These are phyloP conservation scores for Pterostichus niger DNA, from an alignment of 2,888 invertebrate genomes.

Conservation along the genomic window DNA sequence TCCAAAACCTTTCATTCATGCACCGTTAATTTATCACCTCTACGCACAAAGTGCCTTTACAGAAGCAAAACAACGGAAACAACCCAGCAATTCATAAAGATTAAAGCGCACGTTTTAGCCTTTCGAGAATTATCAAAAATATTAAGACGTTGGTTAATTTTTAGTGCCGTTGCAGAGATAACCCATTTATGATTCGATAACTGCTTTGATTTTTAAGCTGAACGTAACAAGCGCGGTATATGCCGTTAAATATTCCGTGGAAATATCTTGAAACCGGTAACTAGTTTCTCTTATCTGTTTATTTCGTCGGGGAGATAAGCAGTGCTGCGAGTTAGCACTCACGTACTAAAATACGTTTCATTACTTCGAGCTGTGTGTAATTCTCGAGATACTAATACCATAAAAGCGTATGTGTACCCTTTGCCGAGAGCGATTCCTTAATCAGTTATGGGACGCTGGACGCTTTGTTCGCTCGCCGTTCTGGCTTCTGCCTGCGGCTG, in stretches of 20 bases:
- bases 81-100: slow-evolving; percentile 40
- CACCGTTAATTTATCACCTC: slow-evolving; percentile 53
- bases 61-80: slow-evolving; percentile 16
- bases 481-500: background rate
- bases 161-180: slow-evolving; percentile 5
- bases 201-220: slow-evolving; percentile 13
- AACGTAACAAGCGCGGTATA: background rate
- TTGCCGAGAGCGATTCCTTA: slow-evolving; percentile 42
- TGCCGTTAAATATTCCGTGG: slow-evolving; percentile 49
- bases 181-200: slow-evolving; percentile 46
- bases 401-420: slow-evolving; percentile 54
- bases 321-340: slow-evolving; percentile 50
- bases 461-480: background rate
- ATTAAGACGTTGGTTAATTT: slow-evolving; percentile 22
- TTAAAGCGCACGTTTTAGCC: slow-evolving; percentile 10
- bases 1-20: slow-evolving; percentile 42
- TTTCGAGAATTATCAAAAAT: slow-evolving; percentile 43
- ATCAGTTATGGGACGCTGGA: slow-evolving; percentile 23
- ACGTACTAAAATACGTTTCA: slow-evolving; percentile 64
- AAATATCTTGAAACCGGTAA: slow-evolving; percentile 32
- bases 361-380: slow-evolving; percentile 55
- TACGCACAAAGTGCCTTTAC: slow-evolving; percentile 24
- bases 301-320: slow-evolving; percentile 55
- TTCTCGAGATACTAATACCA: slow-evolving; percentile 56
- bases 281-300: slow-evolving; percentile 57